phyloP scores from a whole-genome alignment of 2,797 vertebrate species.

The Brachymystax lenok region DNA sequence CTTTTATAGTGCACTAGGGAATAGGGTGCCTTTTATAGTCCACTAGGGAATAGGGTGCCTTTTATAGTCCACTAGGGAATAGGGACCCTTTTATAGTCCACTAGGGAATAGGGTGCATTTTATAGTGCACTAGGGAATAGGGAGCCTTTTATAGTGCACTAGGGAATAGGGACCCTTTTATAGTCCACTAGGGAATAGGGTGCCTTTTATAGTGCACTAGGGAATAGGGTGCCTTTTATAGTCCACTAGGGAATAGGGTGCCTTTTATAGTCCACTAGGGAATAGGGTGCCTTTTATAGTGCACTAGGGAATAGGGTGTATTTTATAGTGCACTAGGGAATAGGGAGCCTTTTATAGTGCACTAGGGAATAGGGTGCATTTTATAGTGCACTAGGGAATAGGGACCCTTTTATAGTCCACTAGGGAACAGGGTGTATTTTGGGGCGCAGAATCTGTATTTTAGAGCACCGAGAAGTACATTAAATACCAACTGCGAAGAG shows the following conservation, averaged over 20 bases:
- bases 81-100: not conserved
- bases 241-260: too few relatives aligned
- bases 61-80: not conserved
- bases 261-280: too few relatives aligned
- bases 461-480: not conserved
- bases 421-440: not conserved
- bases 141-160: not conserved
- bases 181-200: not conserved
- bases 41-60: not conserved
- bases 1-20: too few relatives aligned
- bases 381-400: not conserved
- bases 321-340: conserved; percentile 1
- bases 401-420: not conserved
- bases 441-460: not conserved
- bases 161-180: not conserved
- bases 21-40: not conserved
- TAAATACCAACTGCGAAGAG: not conserved
- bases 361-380: not conserved
- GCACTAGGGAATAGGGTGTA: too few relatives aligned
- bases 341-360: not conserved
- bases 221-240: too few relatives aligned
- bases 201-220: too few relatives aligned
- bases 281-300: too few relatives aligned
- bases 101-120: not conserved
- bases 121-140: too few relatives aligned